These are phyloP conservation scores for Bagarius yarrelli DNA, from an alignment of 2,113 vertebrate species.

Conservation along the genomic window DNA sequence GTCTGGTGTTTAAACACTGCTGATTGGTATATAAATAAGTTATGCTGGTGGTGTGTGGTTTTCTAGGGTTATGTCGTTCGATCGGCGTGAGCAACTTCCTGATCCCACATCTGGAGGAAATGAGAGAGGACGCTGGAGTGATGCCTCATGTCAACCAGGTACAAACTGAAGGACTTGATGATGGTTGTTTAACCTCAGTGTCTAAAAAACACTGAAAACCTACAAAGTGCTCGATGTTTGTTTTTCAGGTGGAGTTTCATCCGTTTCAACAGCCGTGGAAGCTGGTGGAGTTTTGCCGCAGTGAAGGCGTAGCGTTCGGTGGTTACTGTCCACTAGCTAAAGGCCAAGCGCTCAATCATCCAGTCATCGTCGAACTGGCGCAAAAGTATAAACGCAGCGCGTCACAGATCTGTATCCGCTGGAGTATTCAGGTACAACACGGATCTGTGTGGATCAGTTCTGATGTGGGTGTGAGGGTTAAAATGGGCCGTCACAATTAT, in stretches of 20 bases:
- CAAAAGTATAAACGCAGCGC: constrained; percentile 70
- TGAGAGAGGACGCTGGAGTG: constrained; percentile 73
- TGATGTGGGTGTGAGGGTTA: no score
- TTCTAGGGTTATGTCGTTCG: constrained; percentile 71
- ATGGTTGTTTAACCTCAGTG: neutral
- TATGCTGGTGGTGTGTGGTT: neutral
- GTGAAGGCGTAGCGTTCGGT: constrained; percentile 72
- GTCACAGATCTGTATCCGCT: constrained; percentile 75
- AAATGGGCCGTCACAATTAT: no score
- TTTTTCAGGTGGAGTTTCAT: constrained; percentile 73
- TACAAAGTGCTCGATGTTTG: neutral
- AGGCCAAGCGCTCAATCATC: constrained; percentile 68
- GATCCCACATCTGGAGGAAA: constrained; percentile 75
- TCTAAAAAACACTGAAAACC: neutral
- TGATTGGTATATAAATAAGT: neutral
- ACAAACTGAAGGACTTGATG: neutral
- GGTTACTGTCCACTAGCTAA: constrained; percentile 77
- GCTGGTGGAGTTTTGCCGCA: constrained; percentile 70
- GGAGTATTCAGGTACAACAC: constrained; percentile 65
- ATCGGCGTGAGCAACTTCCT: constrained; percentile 83
- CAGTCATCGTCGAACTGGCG: constrained; percentile 64
- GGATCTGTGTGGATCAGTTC: neutral
- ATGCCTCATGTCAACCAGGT: constrained; percentile 78
- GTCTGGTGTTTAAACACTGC: neutral
- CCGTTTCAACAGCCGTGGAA: constrained; percentile 76